A percentile compares a stretch with the other conserved stretches of the same genome.
Conservation (phyloP, 2,888 invertebrate species). For the Zeuzera pyrina region DNA sequence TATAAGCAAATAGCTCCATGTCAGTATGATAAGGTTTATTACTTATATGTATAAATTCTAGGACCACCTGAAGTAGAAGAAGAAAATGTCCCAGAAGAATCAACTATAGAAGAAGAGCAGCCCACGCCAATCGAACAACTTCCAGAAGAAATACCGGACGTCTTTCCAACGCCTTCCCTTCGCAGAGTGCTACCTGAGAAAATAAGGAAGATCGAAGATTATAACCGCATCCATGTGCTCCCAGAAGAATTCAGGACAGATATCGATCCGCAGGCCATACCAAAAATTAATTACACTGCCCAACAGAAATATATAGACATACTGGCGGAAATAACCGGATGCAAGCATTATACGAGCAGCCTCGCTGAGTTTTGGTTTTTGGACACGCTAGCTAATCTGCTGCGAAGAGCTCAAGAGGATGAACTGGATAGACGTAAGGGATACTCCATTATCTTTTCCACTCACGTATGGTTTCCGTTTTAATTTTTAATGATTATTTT, state of each 20-base stretch:
- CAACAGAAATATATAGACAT: constrained; percentile 50
- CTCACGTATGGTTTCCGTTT: too few species aligned
- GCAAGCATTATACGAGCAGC: constrained; percentile 44
- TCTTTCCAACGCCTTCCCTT: constrained; percentile 51
- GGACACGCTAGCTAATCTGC: constrained; percentile 56
- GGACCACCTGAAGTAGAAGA: constrained; percentile 20
- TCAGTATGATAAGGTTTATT: too few species aligned
- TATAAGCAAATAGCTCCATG: too few species aligned
- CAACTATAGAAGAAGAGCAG: constrained; percentile 20
- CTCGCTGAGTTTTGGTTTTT: constrained; percentile 68
- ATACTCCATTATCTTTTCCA: too few species aligned
- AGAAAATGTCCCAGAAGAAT: constrained; percentile 17
- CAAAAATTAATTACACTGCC: constrained; percentile 39
- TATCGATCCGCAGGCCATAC: constrained; percentile 43
- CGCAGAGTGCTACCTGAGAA: constrained; percentile 40
- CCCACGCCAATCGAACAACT: constrained; percentile 15
- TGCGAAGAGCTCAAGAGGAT: constrained; percentile 54
- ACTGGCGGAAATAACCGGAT: constrained; percentile 47
- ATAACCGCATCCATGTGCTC: constrained; percentile 46
- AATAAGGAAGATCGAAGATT: constrained; percentile 33
- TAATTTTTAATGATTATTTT: too few species aligned
- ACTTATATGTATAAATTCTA: constrained; percentile 7
- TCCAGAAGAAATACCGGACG: constrained; percentile 24
- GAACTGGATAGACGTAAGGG: constrained; percentile 38
- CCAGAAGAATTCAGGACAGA: constrained; percentile 40